A percentile compares a stretch with the other conserved stretches of the same genome.
These are phyloP conservation scores for Periphyllus acericola DNA, from an alignment of 2,888 invertebrate species.

Conservation along the genomic window DNA sequence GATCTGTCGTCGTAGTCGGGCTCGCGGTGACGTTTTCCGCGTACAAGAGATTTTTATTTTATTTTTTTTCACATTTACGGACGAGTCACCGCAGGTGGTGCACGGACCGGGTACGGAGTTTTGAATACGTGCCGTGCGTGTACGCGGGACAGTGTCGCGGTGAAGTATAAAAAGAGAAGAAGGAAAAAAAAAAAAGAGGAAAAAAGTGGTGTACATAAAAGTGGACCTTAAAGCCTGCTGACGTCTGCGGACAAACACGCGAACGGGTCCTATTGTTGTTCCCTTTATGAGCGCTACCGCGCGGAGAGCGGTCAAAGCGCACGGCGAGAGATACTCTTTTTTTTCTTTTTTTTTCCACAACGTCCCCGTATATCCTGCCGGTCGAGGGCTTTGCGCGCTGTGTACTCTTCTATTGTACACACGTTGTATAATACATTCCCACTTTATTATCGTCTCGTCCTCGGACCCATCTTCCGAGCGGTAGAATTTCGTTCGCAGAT, in stretches of 20 bases:
- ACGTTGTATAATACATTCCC: constrained; percentile 1
- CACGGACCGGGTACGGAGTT: too few relatives aligned
- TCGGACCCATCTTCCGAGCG: neutral
- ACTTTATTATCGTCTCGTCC: constrained; percentile 25
- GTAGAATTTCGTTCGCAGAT: constrained; percentile 12
- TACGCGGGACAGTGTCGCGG: constrained; percentile 7
- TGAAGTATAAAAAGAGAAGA: neutral
- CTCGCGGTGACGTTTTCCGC: constrained; percentile 22
- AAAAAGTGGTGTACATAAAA: too few relatives aligned
- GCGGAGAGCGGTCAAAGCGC: constrained; percentile 42
- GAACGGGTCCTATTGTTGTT: constrained; percentile 38
- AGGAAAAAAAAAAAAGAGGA: neutral
- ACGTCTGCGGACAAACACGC: constrained; percentile 55
- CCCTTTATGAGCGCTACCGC: constrained; percentile 7
- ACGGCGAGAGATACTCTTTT: constrained; percentile 42
- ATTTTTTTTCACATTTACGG: neutral
- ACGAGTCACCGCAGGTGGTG: constrained; percentile 55
- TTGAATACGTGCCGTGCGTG: neutral
- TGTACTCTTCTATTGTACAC: neutral
- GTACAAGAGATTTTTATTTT: constrained; percentile 24
- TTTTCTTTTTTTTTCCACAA: neutral
- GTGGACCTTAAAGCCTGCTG: constrained; percentile 58
- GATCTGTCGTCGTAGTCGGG: constrained; percentile 32
- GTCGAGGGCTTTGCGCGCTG: neutral
- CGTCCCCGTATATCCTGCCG: neutral